phyloP scores from a whole-genome alignment of 2,113 vertebrate species.

The Xyrauchen texanus region DNA sequence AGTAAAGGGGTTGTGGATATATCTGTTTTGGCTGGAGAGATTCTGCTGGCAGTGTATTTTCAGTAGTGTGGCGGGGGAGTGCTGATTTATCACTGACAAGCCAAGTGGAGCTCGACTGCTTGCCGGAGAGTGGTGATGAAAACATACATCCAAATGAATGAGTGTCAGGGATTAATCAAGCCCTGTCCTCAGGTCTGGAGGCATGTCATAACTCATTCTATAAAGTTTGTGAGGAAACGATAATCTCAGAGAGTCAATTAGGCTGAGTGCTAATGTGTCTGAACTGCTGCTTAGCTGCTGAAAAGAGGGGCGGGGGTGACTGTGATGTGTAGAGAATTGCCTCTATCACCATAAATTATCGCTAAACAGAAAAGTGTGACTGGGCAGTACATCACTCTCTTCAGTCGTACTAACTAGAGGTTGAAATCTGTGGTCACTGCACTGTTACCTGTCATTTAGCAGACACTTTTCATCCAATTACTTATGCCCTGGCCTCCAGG shows the following conservation, averaged over 20 bases:
- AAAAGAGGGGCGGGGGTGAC: conserved; percentile 33
- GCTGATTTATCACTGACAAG: conserved; percentile 49
- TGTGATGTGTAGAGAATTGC: conserved; percentile 55
- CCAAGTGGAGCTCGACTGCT: conserved; percentile 38
- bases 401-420: conserved; percentile 19
- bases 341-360: conserved; percentile 52
- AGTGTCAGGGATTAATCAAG: conserved; percentile 59
- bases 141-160: conserved; percentile 59
- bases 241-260: conserved; percentile 56
- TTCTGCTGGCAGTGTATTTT: background rate
- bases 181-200: conserved; percentile 41
- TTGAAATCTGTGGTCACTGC: conserved; percentile 34
- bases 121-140: conserved; percentile 53
- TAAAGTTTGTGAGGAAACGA: conserved; percentile 50
- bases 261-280: conserved; percentile 53
- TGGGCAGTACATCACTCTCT: conserved; percentile 33
- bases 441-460: conserved; percentile 6
- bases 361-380: conserved; percentile 42
- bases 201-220: conserved; percentile 55
- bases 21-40: conserved; percentile 8
- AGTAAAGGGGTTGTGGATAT: background rate
- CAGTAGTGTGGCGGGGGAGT: conserved; percentile 17
- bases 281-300: conserved; percentile 34
- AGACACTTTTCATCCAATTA: conserved; percentile 15
- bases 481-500: background rate